Evolutionary conservation across 2,113 vertebrate genomes (phyloP).

Genomic region (Scomber colias): DNA sequence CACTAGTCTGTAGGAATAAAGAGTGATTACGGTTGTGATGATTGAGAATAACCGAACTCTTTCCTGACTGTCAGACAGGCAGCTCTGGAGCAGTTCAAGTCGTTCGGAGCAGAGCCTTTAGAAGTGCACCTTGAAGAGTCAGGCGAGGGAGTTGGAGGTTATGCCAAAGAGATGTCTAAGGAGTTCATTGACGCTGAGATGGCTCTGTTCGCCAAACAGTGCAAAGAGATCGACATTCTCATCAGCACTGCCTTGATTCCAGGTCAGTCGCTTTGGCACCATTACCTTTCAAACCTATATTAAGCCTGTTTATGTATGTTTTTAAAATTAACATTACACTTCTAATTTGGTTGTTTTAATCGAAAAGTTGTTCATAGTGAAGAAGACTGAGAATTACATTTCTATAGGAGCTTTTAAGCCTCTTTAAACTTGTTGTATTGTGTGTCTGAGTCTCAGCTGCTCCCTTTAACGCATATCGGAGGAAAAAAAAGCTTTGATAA

Average conservation of each 20-base stretch:
- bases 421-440: background rate
- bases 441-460: background rate
- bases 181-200: conserved; percentile 87
- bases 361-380: no score
- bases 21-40: background rate
- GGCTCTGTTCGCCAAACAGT: conserved; percentile 82
- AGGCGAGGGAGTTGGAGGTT: conserved; percentile 83
- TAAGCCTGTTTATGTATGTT: no score
- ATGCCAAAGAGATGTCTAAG: conserved; percentile 86
- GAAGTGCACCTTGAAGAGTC: conserved; percentile 81
- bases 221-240: conserved; percentile 82
- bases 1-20: no score
- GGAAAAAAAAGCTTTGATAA: background rate
- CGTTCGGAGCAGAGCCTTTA: conserved; percentile 84
- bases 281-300: conserved; percentile 4
- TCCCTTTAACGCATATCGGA: background rate
- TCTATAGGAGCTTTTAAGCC: no score
- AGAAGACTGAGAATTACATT: no score
- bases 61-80: conserved; percentile 71
- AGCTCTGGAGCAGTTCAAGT: conserved; percentile 87
- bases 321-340: no score
- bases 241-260: conserved; percentile 85
- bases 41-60: background rate
- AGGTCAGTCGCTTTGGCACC: conserved; percentile 65
- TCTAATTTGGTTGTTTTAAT: no score